Evolutionary conservation across 2,888 invertebrate genomes (phyloP), one percentile per base, ranked within the genome.

Genomic region (Aleiodes alternator): DNA sequence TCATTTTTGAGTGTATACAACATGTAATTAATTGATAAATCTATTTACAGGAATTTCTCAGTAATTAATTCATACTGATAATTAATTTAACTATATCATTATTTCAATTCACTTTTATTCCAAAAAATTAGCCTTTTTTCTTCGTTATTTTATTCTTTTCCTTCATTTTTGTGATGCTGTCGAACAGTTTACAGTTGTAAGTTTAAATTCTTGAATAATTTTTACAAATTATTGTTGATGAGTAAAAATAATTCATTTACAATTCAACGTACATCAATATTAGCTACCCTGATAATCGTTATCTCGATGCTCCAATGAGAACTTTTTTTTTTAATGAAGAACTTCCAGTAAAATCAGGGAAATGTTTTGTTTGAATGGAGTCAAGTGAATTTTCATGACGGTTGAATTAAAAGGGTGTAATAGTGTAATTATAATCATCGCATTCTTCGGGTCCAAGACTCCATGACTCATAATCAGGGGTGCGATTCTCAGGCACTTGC

Each of bases 241-340:
- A 43, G 38, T 61, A 61, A 43, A 61, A 61, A 61, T 61, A 43
- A 61, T 61, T 38, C 61, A 34, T 59, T 59, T 59, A 61, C 61
- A 43, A 38, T 53, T 50, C 29, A 31, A 50, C 48, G 48, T 68
- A 68, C 66, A 68, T 38, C 38, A 43, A 61, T 43, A 61, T 61
- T 61, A 72, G 61, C 72, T 72, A 72, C 61, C 72, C 72, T 72
- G 72, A 72, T 72, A 61, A 72, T 59, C 48, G 51, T 31, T 9
- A 50, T 68, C 29, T 34, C n/a, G 66, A 68, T 29, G 66, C 29
- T 68, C 66, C 51, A n/a, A n/a, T 11, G 50, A 68, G 12, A 31
- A 53, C 5, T 53, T 53, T 5, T 53, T 6, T 8, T 4, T 7
- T 38, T 38, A 38, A 38, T 38, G 38, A 38, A 23, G 23, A 23